A percentile compares a stretch with the other conserved stretches of the same genome.
Evolutionary conservation across 1,140 invertebrate genomes (phyloP).

Genomic region (Thrips palmi): DNA sequence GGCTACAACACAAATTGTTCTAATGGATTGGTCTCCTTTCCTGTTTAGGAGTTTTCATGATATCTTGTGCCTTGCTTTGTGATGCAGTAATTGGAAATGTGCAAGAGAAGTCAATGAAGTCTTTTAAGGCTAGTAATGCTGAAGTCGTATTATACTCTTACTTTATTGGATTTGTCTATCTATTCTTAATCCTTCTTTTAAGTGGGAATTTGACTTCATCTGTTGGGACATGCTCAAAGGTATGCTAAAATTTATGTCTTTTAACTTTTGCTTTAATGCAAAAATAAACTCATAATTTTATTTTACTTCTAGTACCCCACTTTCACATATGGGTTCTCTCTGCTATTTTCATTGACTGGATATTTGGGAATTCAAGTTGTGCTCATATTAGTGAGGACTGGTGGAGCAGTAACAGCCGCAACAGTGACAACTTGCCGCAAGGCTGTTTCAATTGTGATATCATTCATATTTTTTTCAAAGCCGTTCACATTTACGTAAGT

Average conservation of each 20-base stretch:
- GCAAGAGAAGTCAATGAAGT: conserved; percentile 86
- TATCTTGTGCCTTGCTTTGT: conserved; percentile 69
- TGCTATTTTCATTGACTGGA: conserved; percentile 72
- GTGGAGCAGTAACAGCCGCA: conserved; percentile 78
- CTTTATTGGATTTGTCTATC: conserved; percentile 68
- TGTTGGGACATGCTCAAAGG: conserved; percentile 55
- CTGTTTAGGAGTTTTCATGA: conserved; percentile 57
- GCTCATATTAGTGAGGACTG: conserved; percentile 63
- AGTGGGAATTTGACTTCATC: conserved; percentile 59
- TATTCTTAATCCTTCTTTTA: conserved; percentile 52
- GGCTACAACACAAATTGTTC: conserved; percentile 3
- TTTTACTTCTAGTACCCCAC: conserved; percentile 38
- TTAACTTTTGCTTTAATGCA: conserved; percentile 3
- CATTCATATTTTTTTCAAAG: conserved; percentile 86
- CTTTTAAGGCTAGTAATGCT: conserved; percentile 59
- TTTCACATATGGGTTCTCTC: conserved; percentile 67
- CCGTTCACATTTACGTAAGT: conserved; percentile 86
- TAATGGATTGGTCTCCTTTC: conserved; percentile 6
- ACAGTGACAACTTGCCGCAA: conserved; percentile 79
- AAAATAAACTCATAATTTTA: background rate
- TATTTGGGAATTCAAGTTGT: conserved; percentile 88
- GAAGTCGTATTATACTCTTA: conserved; percentile 92
- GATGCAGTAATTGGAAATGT: conserved; percentile 92
- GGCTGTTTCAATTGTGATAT: conserved; percentile 79
- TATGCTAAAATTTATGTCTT: conserved; percentile 23